These are phyloP conservation scores for Chloebia gouldiae DNA, from an alignment of 2,113 vertebrate species.

Conservation along the genomic window DNA sequence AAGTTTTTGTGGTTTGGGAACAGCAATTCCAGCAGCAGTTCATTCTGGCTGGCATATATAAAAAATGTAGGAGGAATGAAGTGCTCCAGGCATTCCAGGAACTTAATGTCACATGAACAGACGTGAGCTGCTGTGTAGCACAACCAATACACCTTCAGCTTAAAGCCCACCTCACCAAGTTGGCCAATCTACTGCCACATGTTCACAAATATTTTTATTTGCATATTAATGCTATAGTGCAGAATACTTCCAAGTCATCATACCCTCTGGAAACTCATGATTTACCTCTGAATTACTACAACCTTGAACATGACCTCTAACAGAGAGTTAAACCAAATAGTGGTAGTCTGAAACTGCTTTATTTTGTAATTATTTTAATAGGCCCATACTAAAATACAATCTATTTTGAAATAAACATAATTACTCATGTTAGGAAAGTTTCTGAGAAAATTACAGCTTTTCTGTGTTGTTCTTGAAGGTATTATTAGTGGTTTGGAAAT, in stretches of 20 bases:
- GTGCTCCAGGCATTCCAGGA: no score
- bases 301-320: rapidly evolving
- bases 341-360: not conserved
- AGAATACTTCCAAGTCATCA: not conserved
- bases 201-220: not conserved
- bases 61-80: no score
- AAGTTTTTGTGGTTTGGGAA: no score
- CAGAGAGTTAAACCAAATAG: not conserved
- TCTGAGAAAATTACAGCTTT: not conserved
- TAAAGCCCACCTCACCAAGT: no score
- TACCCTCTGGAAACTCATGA: not conserved
- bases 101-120: no score
- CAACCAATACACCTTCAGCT: no score
- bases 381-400: not conserved
- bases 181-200: not conserved
- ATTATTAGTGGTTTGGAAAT: not conserved
- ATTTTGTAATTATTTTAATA: not conserved
- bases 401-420: not conserved
- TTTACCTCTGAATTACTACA: not conserved
- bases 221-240: not conserved
- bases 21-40: no score
- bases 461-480: not conserved
- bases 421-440: not conserved
- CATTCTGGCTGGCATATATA: no score
- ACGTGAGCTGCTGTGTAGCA: no score